Evolutionary conservation across 92 coral and sea anemone genomes (phyloP).

Genomic region (Parazoanthus atlanticus): DNA sequence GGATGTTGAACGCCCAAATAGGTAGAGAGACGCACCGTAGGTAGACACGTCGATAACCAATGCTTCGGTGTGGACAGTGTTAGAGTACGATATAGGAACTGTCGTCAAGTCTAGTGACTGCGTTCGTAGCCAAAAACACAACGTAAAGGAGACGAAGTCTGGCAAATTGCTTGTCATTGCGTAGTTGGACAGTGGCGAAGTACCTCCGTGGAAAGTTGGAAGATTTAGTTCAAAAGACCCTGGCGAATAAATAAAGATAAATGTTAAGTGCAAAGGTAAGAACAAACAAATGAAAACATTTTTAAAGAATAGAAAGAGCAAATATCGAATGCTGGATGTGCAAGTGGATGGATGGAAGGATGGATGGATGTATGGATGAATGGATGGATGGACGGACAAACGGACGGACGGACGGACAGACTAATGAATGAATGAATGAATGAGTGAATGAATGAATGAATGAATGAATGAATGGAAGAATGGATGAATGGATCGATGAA

Average conservation of each 20-base stretch:
- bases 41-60: conserved; percentile 14
- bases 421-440: no score
- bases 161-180: conserved; percentile 22
- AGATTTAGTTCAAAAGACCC: conserved; percentile 27
- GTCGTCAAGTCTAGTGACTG: background rate
- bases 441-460: no score
- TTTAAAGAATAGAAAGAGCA: background rate
- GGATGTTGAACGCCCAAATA: background rate
- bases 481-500: no score
- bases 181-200: conserved; percentile 2
- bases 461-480: no score
- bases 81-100: conserved; percentile 36
- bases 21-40: conserved; percentile 22
- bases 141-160: conserved; percentile 27
- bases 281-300: background rate
- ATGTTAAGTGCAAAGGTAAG: background rate
- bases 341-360: no score
- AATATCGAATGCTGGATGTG: background rate
- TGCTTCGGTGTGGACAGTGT: conserved; percentile 7
- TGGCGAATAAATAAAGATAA: background rate
- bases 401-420: no score
- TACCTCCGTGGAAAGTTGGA: conserved; percentile 6
- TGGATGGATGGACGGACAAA: no score
- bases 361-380: no score
- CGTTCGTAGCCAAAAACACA: conserved; percentile 18